phyloP scores from a whole-genome alignment of 2,888 invertebrate genomes.

The Temnothorax ravouxi region DNA sequence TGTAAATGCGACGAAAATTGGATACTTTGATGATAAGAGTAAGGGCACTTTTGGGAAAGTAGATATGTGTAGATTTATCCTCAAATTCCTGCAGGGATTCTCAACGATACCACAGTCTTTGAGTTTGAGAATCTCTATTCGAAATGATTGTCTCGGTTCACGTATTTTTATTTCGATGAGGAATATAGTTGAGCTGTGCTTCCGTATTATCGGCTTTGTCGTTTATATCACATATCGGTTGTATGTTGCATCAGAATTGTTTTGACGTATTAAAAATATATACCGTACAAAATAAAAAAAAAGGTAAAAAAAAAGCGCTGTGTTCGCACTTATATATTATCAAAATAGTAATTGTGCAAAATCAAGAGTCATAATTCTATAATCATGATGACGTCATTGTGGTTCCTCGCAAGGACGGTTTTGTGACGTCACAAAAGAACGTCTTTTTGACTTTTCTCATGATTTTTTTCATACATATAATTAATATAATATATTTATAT shows the following conservation, averaged over 20 bases:
- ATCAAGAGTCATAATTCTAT: no score
- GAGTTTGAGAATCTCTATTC: background rate
- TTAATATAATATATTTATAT: no score
- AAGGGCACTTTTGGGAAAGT: background rate
- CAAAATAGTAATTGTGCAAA: no score
- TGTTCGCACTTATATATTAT: no score
- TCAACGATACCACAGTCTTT: background rate
- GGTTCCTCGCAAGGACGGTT: no score
- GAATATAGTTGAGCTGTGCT: background rate
- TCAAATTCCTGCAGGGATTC: background rate
- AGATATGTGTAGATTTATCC: background rate
- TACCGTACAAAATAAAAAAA: no score
- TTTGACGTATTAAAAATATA: background rate
- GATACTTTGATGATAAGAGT: background rate
- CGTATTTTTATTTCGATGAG: background rate
- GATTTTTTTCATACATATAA: no score
- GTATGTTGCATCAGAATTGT: conserved; percentile 30
- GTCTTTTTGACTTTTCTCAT: no score
- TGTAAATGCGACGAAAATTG: no score
- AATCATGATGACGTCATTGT: no score
- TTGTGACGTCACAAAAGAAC: no score
- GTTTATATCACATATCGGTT: background rate
- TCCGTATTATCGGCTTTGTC: background rate
- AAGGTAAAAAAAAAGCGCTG: no score
- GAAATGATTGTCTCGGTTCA: background rate